Conservation (phyloP, 2,888 invertebrate genomes). For the Dryococelus australis region DNA sequence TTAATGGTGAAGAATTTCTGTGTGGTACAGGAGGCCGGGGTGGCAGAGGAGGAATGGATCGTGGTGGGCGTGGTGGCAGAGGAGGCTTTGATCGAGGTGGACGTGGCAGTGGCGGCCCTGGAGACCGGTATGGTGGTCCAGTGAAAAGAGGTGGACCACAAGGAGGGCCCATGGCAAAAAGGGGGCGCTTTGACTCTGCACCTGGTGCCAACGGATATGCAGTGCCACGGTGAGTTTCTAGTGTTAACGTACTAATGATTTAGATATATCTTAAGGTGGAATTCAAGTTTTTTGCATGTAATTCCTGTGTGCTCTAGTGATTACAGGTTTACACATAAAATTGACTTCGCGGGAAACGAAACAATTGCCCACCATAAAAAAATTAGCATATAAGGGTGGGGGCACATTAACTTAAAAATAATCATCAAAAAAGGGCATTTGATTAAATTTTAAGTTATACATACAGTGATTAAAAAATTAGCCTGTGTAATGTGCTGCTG, state of each 20-base stretch:
- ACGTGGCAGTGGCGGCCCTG: constrained; percentile 32
- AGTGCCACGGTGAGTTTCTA: constrained; percentile 34
- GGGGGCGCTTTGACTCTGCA: constrained; percentile 41
- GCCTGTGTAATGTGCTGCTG: too few species aligned
- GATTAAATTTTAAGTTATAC: too few species aligned
- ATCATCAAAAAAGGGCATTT: too few species aligned
- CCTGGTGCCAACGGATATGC: constrained; percentile 39
- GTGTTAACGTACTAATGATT: not conserved
- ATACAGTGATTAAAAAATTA: too few species aligned
- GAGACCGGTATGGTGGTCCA: constrained; percentile 33
- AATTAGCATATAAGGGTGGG: too few species aligned
- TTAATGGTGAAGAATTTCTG: not conserved
- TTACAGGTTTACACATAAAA: not conserved
- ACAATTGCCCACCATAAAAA: too few species aligned
- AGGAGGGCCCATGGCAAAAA: constrained; percentile 42
- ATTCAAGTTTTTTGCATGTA: not conserved
- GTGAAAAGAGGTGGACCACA: constrained; percentile 38
- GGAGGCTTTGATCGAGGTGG: constrained; percentile 40
- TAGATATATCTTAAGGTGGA: not conserved
- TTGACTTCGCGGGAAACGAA: too few species aligned
- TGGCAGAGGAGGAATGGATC: constrained; percentile 39
- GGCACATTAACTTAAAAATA: too few species aligned
- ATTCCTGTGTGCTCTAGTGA: not conserved
- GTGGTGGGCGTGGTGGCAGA: constrained; percentile 37
- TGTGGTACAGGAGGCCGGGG: constrained; percentile 33